Evolutionary conservation across 2,113 vertebrate genomes (phyloP), one percentile per base, ranked within the genome.

Genomic region (Lagopus muta): DNA sequence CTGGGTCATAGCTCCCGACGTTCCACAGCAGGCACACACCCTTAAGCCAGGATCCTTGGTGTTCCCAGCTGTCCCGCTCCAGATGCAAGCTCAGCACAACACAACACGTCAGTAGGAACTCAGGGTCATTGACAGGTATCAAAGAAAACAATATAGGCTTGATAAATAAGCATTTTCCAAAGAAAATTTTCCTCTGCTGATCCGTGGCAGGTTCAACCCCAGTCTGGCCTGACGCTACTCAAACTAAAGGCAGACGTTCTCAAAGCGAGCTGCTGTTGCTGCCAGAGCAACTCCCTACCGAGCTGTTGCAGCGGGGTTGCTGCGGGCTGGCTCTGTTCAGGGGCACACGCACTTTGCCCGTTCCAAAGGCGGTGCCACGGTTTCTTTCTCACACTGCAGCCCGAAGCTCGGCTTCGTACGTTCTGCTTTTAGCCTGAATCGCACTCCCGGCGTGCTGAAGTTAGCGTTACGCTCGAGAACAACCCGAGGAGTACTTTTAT

Each of bases 401-500:
- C 13, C 3, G 19, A 66, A 54, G 62, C 54, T 8, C 0, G 1
- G 2, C 52, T 54, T 17, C 14, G 20, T n/a, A 34, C 2, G 1
- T 0, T 9, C 1, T 0, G 24, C 52, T 52, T 38, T 75, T 15
- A 50, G 42, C 82, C 80, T 40, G 19, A 34, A 42, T 17, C 28
- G 75, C 60, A 9, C 62, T 75, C 38, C 24, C 4, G 61, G 66
- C 3, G 15, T 7, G 38, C 36, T 64, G 16, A 18, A 91, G 91
- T 85, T 88, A 34, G 32, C 5, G 45, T 47, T 71, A 85, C 75
- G 9, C 11, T n/a, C 64, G 13, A 19, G 42, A 73, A 55, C n/a
- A 85, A 76, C 40, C 13, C 4, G 12, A 70, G 36, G 34, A 13
- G 32, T 66, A 18, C 88, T 80, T 80, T 32, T 20, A 13, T 15